Base-by-base conservation (phyloP, 2,113 vertebrate genomes). In the Semicossyphus pulcher region DNA sequence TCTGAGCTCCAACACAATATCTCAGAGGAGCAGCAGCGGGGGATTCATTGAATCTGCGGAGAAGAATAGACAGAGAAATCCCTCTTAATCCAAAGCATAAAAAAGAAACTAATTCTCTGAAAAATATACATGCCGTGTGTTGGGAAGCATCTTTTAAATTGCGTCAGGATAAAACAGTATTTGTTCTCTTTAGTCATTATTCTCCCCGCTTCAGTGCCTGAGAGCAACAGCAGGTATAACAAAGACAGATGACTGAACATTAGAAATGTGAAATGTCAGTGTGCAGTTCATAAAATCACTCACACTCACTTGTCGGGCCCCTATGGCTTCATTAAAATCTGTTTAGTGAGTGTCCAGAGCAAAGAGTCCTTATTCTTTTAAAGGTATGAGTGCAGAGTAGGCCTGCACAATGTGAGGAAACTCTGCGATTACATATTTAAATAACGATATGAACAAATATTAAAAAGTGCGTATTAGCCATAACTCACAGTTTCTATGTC, bases 1-100 rank as follows among this genome's bases (percentile, higher is more conserved):
- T 72, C 66, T 57, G 39, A 71, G 76, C 71, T 77, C 10, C 71
- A n/a, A 20, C 78, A 81, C 67, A 71, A 59, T 77, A 78, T 86
- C 84, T 59, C 76, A 20, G 52, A 68, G 59, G 61, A 77, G 52
- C 56, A 56, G 71, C 53, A 42, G 61, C 42, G 4, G 25, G 45
- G 42, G 51, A 77, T 81, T 81, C 42, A 58, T 29, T 81, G 37
- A 72, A 60, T 79, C 56, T 29, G 47, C 10, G 3, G 16, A 47
- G 58, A 79, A 45, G 39, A 66, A 72, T 52, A 45, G 29, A 71
- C 68, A 28, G 20, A n/a, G 15, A 78, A 83, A 76, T 83, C 54
- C 54, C 48, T 58, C 62, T 67, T 23, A 84, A 88, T 79, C 78
- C 15, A 28, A 29, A 61, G 67, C 59, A 76, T 57, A 1, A 52